Conservation (phyloP, 2,113 vertebrate genomes). For the Pitta sordida region DNA sequence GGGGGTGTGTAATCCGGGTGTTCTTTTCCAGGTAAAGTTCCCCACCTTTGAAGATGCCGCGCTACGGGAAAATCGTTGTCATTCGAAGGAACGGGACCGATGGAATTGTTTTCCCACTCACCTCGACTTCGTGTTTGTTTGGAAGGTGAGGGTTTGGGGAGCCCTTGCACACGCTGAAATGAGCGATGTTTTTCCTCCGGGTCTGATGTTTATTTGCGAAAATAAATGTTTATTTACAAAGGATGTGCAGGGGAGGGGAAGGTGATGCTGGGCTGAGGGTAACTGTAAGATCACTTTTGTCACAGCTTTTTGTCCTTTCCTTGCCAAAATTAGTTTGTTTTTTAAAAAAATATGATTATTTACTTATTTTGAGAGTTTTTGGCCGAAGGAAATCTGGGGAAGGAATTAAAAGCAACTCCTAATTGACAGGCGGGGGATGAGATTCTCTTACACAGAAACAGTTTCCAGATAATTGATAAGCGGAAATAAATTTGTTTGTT, state of each 20-base stretch:
- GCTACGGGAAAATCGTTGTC: slow-evolving; percentile 82
- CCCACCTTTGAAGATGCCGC: slow-evolving; percentile 73
- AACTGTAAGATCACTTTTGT: not conserved
- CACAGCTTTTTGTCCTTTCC: not conserved
- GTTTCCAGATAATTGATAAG: not conserved
- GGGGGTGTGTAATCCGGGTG: not conserved
- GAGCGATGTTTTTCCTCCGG: not conserved
- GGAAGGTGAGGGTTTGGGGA: slow-evolving; percentile 78
- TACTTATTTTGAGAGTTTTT: not conserved
- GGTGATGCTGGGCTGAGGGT: fast-evolving
- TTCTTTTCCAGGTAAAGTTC: not conserved
- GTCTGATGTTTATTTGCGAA: not conserved
- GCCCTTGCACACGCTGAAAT: fast-evolving
- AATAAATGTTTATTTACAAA: not conserved
- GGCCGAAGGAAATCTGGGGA: not conserved
- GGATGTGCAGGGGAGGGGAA: not conserved
- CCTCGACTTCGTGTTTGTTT: slow-evolving; percentile 80
- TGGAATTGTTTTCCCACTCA: slow-evolving; percentile 84
- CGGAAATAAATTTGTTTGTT: not conserved
- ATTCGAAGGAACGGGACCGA: slow-evolving; percentile 84
- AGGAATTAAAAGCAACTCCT: not conserved
- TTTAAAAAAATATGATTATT: not conserved
- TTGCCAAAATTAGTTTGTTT: not conserved
- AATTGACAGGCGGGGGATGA: not conserved
- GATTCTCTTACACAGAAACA: not conserved